Evolutionary conservation across 2,888 invertebrate genomes (phyloP).

Genomic region (Apodemia duryi): DNA sequence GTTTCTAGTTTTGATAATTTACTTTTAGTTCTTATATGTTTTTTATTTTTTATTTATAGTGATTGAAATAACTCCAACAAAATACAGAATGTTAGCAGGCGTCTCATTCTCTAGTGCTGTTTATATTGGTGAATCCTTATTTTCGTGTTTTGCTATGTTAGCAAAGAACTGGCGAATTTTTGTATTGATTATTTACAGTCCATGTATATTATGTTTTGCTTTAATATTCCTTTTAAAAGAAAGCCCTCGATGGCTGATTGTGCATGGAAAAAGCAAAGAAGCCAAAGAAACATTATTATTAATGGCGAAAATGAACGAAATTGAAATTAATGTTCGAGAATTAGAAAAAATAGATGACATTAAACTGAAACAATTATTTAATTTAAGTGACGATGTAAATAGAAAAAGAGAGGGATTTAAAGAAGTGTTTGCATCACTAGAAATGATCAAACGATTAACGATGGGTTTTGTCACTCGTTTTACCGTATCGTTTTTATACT

Average conservation of each 20-base stretch:
- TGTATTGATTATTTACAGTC: conserved; percentile 52
- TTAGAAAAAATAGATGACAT: conserved; percentile 41
- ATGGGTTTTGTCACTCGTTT: conserved; percentile 48
- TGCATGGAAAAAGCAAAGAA: conserved; percentile 49
- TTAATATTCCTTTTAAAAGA: conserved; percentile 49
- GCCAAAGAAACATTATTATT: conserved; percentile 46
- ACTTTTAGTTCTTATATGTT: too few relatives aligned
- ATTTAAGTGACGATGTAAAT: conserved; percentile 41
- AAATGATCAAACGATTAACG: conserved; percentile 47
- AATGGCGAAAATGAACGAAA: conserved; percentile 49
- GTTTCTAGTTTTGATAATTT: too few relatives aligned
- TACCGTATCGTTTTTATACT: conserved; percentile 58
- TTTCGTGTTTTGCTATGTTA: conserved; percentile 55
- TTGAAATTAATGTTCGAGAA: conserved; percentile 45
- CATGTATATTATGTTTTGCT: conserved; percentile 46
- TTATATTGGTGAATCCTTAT: conserved; percentile 53
- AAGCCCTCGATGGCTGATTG: conserved; percentile 61
- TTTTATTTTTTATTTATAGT: conserved; percentile 47
- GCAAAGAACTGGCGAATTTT: conserved; percentile 58
- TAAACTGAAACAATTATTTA: conserved; percentile 47
- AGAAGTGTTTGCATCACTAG: conserved; percentile 48
- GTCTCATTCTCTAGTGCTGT: conserved; percentile 53
- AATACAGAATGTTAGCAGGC: conserved; percentile 50
- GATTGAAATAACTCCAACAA: conserved; percentile 54
- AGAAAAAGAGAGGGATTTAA: conserved; percentile 43